Conservation (phyloP, 2,888 invertebrate genomes). For the Campoplex nolae region DNA sequence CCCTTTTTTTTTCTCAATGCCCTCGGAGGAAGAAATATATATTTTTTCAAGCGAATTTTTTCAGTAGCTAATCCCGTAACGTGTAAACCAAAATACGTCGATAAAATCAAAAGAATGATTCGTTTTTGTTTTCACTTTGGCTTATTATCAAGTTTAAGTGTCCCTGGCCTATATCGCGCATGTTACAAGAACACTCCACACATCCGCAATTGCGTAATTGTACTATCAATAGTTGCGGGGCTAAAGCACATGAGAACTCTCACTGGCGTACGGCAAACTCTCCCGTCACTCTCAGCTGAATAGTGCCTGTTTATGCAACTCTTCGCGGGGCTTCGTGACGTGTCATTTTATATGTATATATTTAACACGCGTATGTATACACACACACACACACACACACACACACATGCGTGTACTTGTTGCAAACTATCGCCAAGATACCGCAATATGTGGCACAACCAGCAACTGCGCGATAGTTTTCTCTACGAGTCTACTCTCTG, state of each 20-base stretch:
- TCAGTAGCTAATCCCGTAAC: not conserved
- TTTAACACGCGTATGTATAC: not conserved
- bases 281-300: constrained; percentile 32
- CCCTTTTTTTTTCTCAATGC: not conserved
- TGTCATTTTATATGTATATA: constrained; percentile 2
- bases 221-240: constrained; percentile 76
- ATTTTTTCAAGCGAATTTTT: not conserved
- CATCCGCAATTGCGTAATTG: constrained; percentile 81
- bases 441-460: constrained; percentile 43
- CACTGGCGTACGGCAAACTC: constrained; percentile 28
- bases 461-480: constrained; percentile 49
- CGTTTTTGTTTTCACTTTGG: not conserved
- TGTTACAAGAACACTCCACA: constrained; percentile 73
- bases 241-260: constrained; percentile 60
- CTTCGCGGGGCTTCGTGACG: constrained; percentile 35
- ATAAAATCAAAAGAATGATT: constrained; percentile 6
- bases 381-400: not conserved
- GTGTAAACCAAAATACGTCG: constrained; percentile 31
- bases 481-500: constrained; percentile 25
- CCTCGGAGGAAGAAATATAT: not conserved
- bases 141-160: constrained; percentile 63
- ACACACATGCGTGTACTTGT: not conserved
- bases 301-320: constrained; percentile 63
- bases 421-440: constrained; percentile 16
- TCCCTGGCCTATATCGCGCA: constrained; percentile 80